Base-by-base conservation (phyloP, 2,797 vertebrate genomes). In the Merluccius polli region DNA sequence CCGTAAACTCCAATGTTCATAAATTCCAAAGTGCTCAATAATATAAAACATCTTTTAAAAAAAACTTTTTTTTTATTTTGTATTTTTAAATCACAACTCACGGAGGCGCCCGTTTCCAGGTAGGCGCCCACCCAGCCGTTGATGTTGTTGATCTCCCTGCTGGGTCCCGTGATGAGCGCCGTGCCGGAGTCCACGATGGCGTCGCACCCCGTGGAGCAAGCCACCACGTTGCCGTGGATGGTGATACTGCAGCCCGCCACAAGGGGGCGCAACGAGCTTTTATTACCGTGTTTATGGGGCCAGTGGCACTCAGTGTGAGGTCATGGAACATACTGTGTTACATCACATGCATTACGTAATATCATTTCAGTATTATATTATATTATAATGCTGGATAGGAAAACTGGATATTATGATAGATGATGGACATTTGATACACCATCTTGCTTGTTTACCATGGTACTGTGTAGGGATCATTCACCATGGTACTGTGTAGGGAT, bases 151-250 rank as follows among this genome's bases (percentile, higher is more conserved):
- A 84, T 73, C 69, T 81, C 75, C 2, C 6, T 63, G 70, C 1
- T 35, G 7, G 81, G 76, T 8, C 81, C 85, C 2, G 74, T 12
- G 13, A 86, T 71, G 18, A 70, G 68, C 52, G 85, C 76, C 16
- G 85, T 86, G 6, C 85, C 85, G 2, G 82, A 77, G 63, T 86
- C 81, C 35, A 86, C 73, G 2, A 82, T 71, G 8, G 81, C 85
- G 48, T 79, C 44, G 68, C 85, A 86, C 7, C 71, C 31, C 4
- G 29, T 69, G 5, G 71, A 5, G 30, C 85, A 86, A 2, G 81
- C 81, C 24, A 86, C 81, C 2, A 70, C 70, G 41, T 84, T 74
- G 13, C 85, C 85, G 52, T 83, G 73, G 72, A 85, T 75, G 21
- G 77, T 83, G 67, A 86, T 77, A 21, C 85, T 77, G 76, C 15